phyloP scores from a whole-genome alignment of 2,797 vertebrate genomes.

The Astyanax mexicanus region DNA sequence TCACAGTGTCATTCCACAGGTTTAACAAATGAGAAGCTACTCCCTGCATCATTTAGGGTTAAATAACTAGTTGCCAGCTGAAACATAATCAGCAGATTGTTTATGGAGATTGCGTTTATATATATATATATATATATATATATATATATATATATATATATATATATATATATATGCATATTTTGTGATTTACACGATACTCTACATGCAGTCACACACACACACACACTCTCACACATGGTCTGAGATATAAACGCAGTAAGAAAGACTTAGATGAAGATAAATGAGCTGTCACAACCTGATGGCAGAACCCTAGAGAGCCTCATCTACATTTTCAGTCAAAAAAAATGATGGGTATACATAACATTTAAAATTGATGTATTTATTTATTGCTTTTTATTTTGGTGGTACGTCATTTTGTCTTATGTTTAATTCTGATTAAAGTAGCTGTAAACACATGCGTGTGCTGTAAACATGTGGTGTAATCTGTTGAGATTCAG shows the following conservation, averaged over 20 bases:
- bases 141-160: too few relatives aligned
- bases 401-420: neutral
- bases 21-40: too few relatives aligned
- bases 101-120: too few relatives aligned
- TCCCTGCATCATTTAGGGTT: too few relatives aligned
- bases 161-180: too few relatives aligned
- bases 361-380: neutral
- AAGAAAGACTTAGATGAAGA: neutral
- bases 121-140: too few relatives aligned
- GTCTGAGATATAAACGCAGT: neutral
- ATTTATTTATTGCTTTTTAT: too few relatives aligned
- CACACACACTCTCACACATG: neutral
- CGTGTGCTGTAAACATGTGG: neutral
- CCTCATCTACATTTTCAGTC: neutral
- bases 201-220: neutral
- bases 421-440: neutral
- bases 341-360: neutral
- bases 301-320: neutral
- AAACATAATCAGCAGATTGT: too few relatives aligned
- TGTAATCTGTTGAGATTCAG: neutral
- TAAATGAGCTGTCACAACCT: constrained; percentile 6
- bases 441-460: neutral
- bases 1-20: too few relatives aligned
- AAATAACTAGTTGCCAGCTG: too few relatives aligned
- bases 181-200: too few relatives aligned